These are phyloP conservation scores for Caradrina kadenii DNA, from an alignment of 2,888 invertebrate species.

Conservation along the genomic window DNA sequence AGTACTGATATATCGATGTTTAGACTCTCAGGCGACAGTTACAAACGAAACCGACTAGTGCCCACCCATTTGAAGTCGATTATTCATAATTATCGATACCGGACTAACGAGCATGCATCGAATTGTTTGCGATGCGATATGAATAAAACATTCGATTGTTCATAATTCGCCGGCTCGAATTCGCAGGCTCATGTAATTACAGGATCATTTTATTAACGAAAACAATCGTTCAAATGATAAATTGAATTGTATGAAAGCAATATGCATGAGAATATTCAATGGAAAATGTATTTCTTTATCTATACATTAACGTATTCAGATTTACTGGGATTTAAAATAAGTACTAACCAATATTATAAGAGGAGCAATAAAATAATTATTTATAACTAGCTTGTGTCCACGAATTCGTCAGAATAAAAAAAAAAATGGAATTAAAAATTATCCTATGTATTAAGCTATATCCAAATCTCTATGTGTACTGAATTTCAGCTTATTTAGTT, in stretches of 20 bases:
- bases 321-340: constrained; percentile 18
- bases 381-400: background rate
- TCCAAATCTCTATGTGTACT: too few species aligned
- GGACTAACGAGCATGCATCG: constrained; percentile 62
- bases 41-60: constrained; percentile 38
- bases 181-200: constrained; percentile 48
- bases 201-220: constrained; percentile 41
- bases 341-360: background rate
- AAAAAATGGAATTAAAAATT: too few species aligned
- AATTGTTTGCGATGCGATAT: constrained; percentile 60
- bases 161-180: constrained; percentile 44
- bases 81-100: constrained; percentile 57
- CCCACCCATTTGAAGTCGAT: constrained; percentile 58
- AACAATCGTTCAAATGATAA: constrained; percentile 35
- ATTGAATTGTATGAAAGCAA: constrained; percentile 39
- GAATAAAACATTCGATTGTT: constrained; percentile 70
- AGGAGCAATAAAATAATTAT: background rate
- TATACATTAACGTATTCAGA: constrained; percentile 12
- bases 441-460: too few species aligned
- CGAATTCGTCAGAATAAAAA: too few species aligned
- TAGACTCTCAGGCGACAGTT: constrained; percentile 56
- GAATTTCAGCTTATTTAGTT: too few species aligned
- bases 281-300: constrained; percentile 1
- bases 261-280: constrained; percentile 20
- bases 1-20: constrained; percentile 55